These are phyloP conservation scores for Marcusenius ussheri DNA, from an alignment of 2,113 vertebrate genomes.

Conservation along the genomic window DNA sequence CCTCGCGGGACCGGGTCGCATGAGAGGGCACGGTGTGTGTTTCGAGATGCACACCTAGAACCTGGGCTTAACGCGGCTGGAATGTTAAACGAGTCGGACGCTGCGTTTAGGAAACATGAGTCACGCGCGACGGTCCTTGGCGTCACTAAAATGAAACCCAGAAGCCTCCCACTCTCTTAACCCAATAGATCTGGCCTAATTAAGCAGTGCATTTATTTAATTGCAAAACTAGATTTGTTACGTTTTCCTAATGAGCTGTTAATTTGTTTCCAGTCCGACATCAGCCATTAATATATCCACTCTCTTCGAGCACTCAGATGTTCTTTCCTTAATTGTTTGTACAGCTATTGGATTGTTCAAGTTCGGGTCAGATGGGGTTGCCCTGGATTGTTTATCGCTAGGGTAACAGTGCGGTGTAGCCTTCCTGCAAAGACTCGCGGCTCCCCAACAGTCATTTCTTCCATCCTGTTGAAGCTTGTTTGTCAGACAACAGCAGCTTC, in stretches of 20 bases:
- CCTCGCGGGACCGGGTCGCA: background rate
- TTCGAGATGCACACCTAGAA: background rate
- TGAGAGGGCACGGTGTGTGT: background rate
- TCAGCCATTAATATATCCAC: background rate
- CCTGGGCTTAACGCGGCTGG: background rate
- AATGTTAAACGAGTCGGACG: background rate
- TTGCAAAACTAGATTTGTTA: background rate
- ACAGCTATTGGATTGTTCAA: background rate
- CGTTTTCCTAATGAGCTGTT: background rate
- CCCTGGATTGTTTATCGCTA: background rate
- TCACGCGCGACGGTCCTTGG: background rate
- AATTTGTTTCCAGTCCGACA: background rate
- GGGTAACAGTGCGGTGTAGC: background rate
- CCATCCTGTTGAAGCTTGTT: background rate
- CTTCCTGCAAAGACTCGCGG: background rate
- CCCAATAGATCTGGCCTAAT: background rate
- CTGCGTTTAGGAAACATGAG: background rate
- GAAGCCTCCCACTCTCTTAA: background rate
- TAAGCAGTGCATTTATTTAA: constrained; percentile 5
- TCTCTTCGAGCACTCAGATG: background rate
- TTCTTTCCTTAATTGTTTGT: background rate
- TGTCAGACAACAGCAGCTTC: background rate
- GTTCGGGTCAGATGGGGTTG: background rate
- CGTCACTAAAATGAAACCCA: background rate
- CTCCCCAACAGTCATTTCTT: background rate